These are phyloP conservation scores for Drosophila eohydei DNA, from an alignment of 2,888 invertebrate genomes.

Conservation along the genomic window DNA sequence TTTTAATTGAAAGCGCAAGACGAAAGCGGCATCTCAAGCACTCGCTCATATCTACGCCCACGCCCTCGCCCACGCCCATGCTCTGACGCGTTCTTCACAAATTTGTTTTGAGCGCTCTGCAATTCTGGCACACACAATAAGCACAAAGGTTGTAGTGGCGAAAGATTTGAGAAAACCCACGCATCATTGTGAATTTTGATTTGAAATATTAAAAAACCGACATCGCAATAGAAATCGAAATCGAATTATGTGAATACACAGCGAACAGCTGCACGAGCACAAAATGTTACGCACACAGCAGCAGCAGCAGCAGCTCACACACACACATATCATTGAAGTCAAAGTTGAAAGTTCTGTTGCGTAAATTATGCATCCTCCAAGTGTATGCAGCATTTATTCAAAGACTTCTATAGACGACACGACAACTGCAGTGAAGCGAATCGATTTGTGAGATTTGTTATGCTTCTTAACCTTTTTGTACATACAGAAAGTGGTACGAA, in stretches of 20 bases:
- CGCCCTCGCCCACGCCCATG: not conserved
- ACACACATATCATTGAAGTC: slow-evolving; percentile 24
- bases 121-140: slow-evolving; percentile 39
- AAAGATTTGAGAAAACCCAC: slow-evolving; percentile 33
- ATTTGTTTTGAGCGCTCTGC: slow-evolving; percentile 31
- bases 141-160: slow-evolving; percentile 42
- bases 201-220: slow-evolving; percentile 51
- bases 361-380: slow-evolving; percentile 64
- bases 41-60: not conserved
- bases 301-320: not conserved
- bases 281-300: slow-evolving; percentile 5
- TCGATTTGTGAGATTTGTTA: not conserved
- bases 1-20: slow-evolving; percentile 71
- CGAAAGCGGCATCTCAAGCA: slow-evolving; percentile 43
- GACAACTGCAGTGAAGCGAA: slow-evolving; percentile 7
- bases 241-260: slow-evolving; percentile 45
- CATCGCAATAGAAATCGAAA: slow-evolving; percentile 48
- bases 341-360: slow-evolving; percentile 40
- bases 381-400: slow-evolving; percentile 53
- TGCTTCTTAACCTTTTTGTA: not conserved
- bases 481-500: not conserved
- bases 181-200: slow-evolving; percentile 52
- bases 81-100: not conserved
- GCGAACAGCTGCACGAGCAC: slow-evolving; percentile 13
- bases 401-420: not conserved